Percentiles rank a stretch among this genome's conserved stretches.
Evolutionary conservation across 2,888 invertebrate genomes (phyloP).

Genomic region (Clepsis dumicolana): DNA sequence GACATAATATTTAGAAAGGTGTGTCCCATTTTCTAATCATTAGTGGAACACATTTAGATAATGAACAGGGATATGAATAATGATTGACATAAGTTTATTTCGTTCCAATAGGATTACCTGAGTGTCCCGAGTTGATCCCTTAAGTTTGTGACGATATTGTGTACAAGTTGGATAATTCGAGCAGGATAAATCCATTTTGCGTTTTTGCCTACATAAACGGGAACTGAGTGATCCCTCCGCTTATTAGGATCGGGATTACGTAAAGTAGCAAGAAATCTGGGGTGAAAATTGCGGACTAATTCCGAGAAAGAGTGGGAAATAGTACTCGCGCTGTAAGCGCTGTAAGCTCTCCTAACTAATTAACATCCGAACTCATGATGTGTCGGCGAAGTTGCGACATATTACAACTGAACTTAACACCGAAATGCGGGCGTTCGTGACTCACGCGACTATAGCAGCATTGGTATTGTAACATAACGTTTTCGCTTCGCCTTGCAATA

Average conservation of each 20-base stretch:
- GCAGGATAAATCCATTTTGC: not conserved
- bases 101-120: not conserved
- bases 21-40: slow-evolving; percentile 45
- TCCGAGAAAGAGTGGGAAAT: slow-evolving; percentile 28
- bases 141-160: not conserved
- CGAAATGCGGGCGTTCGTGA: slow-evolving; percentile 62
- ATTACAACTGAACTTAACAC: slow-evolving; percentile 67
- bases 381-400: slow-evolving; percentile 62
- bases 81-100: not conserved
- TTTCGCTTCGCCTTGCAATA: slow-evolving; percentile 40
- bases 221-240: not conserved
- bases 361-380: slow-evolving; percentile 63
- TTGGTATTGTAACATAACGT: slow-evolving; percentile 43
- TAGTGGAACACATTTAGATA: not conserved
- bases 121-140: not conserved
- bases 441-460: slow-evolving; percentile 49
- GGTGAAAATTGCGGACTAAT: slow-evolving; percentile 31
- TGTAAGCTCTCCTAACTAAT: slow-evolving; percentile 65
- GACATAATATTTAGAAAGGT: slow-evolving; percentile 61
- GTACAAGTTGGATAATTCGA: not conserved
- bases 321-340: slow-evolving; percentile 50
- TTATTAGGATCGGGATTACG: not conserved
- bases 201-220: not conserved
- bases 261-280: slow-evolving; percentile 1
- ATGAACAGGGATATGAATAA: not conserved